These are phyloP conservation scores for Aldrovandia affinis DNA, from an alignment of 2,797 vertebrate genomes.

Conservation along the genomic window DNA sequence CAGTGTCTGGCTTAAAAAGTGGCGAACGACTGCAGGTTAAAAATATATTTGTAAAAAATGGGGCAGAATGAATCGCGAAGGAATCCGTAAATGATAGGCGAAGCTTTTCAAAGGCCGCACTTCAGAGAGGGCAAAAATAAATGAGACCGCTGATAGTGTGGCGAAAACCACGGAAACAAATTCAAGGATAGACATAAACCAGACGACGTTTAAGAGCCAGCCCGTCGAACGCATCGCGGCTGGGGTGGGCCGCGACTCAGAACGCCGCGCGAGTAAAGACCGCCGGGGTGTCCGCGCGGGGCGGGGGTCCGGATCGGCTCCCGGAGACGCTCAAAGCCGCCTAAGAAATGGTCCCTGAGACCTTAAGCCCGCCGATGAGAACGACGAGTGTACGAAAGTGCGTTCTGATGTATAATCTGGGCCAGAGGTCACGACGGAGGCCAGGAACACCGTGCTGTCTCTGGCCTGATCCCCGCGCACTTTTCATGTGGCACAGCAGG, in stretches of 20 bases:
- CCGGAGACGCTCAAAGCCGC: neutral
- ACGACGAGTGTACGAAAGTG: neutral
- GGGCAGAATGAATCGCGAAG: neutral
- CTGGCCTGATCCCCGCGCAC: neutral
- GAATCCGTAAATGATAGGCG: constrained; percentile 3
- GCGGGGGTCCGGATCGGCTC: neutral
- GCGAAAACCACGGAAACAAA: neutral
- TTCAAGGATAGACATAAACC: neutral
- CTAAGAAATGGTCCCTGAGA: neutral
- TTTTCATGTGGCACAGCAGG: neutral
- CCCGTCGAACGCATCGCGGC: neutral
- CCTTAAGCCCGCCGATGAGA: neutral
- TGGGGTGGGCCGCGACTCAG: neutral
- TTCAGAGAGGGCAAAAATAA: constrained; percentile 6
- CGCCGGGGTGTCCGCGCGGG: neutral
- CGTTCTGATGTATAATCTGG: constrained; percentile 4
- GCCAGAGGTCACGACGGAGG: neutral
- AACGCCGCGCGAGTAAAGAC: neutral
- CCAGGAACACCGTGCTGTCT: neutral
- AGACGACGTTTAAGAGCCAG: neutral
- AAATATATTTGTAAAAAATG: neutral
- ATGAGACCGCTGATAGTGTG: neutral
- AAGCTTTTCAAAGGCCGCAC: neutral
- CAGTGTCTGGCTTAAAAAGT: neutral
- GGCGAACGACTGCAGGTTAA: neutral